phyloP scores from a whole-genome alignment of 2,113 vertebrate genomes.

The Embiotoca jacksoni region DNA sequence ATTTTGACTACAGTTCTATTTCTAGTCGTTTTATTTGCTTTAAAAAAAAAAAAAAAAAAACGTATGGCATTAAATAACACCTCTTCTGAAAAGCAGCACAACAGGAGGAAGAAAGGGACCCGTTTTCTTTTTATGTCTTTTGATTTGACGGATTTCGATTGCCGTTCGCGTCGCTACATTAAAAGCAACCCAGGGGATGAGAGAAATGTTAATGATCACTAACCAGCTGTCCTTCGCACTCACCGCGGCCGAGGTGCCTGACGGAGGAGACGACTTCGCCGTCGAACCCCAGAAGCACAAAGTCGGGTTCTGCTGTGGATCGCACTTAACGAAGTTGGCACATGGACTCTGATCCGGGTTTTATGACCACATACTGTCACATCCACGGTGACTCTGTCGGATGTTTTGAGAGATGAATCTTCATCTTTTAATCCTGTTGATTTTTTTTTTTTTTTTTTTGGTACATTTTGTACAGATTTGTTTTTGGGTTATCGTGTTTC shows the following conservation, averaged over 20 bases:
- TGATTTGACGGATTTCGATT: background rate
- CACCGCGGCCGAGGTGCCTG: constrained; percentile 10
- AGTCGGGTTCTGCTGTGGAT: constrained; percentile 40
- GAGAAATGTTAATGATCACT: constrained; percentile 42
- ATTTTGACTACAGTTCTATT: background rate
- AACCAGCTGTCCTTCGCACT: constrained; percentile 56
- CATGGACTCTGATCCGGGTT: constrained; percentile 32
- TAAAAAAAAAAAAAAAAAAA: too few species aligned
- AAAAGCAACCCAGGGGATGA: constrained; percentile 21
- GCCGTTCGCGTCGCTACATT: constrained; percentile 17
- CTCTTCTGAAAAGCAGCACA: constrained; percentile 2
- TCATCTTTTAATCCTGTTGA: constrained; percentile 51
- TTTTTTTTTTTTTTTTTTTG: constrained; percentile 31
- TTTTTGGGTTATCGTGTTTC: constrained; percentile 39
- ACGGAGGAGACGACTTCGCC: background rate
- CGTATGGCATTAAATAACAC: background rate
- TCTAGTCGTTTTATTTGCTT: too few species aligned
- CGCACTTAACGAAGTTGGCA: constrained; percentile 40
- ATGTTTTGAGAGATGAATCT: constrained; percentile 27
- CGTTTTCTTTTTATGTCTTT: constrained; percentile 10
- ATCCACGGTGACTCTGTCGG: background rate
- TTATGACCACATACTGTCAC: constrained; percentile 1
- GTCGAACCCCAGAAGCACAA: constrained; percentile 16
- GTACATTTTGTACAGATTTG: constrained; percentile 72
- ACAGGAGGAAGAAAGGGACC: constrained; percentile 64